These are phyloP conservation scores for Acropternis orthonyx DNA, from an alignment of 2,797 vertebrate species.

Conservation along the genomic window DNA sequence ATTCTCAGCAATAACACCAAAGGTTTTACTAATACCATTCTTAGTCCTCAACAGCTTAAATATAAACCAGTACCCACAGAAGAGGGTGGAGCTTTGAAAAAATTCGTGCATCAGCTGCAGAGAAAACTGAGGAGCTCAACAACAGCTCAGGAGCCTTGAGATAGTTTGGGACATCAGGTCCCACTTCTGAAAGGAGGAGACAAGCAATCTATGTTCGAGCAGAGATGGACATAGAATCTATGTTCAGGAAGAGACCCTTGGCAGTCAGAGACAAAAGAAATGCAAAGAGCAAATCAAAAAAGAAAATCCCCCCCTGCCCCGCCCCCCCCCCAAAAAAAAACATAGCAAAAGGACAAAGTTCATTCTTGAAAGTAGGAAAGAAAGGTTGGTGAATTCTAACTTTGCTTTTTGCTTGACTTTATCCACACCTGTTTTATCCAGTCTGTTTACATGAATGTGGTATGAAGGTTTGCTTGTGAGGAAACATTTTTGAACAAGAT, in stretches of 20 bases:
- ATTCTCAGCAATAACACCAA: background rate
- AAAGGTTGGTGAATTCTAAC: background rate
- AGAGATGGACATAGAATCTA: background rate
- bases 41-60: background rate
- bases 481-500: background rate
- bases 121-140: background rate
- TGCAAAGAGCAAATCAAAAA: background rate
- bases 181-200: background rate
- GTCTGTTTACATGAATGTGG: accelerated
- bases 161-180: background rate
- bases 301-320: background rate
- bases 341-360: background rate
- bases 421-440: background rate
- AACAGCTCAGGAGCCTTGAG: background rate
- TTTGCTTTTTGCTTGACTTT: background rate
- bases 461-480: background rate
- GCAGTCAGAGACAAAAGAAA: background rate
- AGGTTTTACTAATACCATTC: background rate
- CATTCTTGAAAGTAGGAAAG: background rate
- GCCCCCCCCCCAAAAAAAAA: background rate
- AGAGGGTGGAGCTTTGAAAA: background rate
- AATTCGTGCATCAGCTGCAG: background rate
- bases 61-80: background rate
- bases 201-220: background rate
- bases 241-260: background rate